Evolutionary conservation across 2,113 vertebrate genomes (phyloP).

Genomic region (Lophochroa leadbeateri): DNA sequence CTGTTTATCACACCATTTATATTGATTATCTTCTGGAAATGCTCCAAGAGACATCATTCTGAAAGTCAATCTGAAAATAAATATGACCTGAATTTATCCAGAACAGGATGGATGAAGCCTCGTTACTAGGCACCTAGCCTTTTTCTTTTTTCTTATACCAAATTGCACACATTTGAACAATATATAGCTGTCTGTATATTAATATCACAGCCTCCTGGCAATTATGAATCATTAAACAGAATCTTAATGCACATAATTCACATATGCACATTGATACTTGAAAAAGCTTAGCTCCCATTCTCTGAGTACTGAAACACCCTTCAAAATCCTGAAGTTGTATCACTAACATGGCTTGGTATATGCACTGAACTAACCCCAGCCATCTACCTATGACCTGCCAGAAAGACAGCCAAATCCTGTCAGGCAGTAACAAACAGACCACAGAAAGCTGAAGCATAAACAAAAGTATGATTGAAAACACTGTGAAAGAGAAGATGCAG

Average conservation of each 20-base stretch:
- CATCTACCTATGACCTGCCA: background rate
- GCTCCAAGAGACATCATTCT: background rate
- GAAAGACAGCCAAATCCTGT: background rate
- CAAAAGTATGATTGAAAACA: background rate
- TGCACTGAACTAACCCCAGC: background rate
- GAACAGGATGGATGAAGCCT: background rate
- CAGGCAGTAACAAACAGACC: background rate
- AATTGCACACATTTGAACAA: background rate
- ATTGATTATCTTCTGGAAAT: slow-evolving; percentile 41
- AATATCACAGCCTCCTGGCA: background rate
- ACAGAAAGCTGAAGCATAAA: background rate
- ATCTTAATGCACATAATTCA: background rate
- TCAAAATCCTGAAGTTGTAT: background rate
- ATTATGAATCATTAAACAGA: background rate
- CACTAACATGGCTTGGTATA: background rate
- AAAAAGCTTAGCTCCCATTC: background rate
- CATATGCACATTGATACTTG: background rate
- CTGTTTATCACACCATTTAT: background rate
- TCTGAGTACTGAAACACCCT: background rate
- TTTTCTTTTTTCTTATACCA: background rate
- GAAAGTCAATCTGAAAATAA: background rate
- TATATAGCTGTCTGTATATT: background rate
- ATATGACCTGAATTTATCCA: background rate
- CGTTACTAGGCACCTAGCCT: background rate
- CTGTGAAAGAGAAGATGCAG: background rate